Conservation (phyloP, 2,888 invertebrate species). For the Eurois occulta region DNA sequence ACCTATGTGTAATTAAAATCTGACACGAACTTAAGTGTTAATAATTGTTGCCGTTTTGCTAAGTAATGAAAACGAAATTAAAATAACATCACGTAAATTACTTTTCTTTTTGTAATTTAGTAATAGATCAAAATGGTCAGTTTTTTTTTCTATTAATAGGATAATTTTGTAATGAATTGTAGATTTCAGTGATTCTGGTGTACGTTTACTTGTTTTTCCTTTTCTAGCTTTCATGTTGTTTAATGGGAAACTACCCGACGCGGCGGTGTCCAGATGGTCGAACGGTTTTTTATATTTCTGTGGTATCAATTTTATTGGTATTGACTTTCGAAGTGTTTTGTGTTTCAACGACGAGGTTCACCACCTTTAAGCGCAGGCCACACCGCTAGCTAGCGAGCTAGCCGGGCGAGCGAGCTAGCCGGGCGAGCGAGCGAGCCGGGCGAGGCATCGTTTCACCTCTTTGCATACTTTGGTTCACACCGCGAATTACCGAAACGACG, state of each 20-base stretch:
- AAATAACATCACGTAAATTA: conserved; percentile 43
- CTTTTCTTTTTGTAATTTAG: conserved; percentile 50
- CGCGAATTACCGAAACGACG: too few relatives aligned
- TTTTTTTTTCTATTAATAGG: conserved; percentile 6
- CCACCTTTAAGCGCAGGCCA: background rate
- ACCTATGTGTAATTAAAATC: conserved; percentile 77
- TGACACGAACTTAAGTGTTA: conserved; percentile 74
- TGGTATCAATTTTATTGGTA: too few relatives aligned
- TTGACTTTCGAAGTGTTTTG: background rate
- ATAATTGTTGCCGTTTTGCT: conserved; percentile 71
- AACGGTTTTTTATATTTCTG: too few relatives aligned
- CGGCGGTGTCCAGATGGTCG: background rate
- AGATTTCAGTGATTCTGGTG: background rate
- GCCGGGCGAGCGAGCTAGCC: too few relatives aligned
- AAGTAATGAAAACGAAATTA: conserved; percentile 77
- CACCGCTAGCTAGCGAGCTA: too few relatives aligned
- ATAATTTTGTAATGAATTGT: background rate
- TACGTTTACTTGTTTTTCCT: background rate
- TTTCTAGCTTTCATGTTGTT: background rate
- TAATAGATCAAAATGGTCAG: conserved; percentile 43
- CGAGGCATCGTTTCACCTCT: too few relatives aligned
- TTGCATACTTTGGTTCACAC: too few relatives aligned
- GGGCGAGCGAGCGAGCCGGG: too few relatives aligned
- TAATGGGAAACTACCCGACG: background rate
- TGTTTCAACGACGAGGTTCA: background rate